Evolutionary conservation across 2,888 invertebrate species (phyloP).

Genomic region (Brachypterus glaber): DNA sequence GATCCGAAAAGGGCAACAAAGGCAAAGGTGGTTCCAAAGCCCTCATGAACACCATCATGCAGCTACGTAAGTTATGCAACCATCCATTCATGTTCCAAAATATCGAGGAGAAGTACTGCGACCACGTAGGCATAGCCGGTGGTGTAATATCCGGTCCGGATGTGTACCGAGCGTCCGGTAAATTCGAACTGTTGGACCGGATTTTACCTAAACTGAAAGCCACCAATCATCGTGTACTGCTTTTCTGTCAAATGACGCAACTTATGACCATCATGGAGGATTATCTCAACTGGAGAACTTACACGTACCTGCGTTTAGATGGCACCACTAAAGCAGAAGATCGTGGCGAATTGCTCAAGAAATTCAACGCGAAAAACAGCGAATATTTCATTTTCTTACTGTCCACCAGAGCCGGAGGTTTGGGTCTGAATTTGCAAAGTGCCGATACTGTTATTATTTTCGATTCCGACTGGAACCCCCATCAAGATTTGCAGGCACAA

Average conservation of each 20-base stretch:
- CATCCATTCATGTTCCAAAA: conserved; percentile 99
- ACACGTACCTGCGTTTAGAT: conserved; percentile 86
- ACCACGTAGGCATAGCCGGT: conserved; percentile 70
- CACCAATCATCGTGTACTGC: conserved; percentile 84
- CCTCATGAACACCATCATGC: conserved; percentile 98
- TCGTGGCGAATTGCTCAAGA: conserved; percentile 83
- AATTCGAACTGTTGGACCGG: conserved; percentile 93
- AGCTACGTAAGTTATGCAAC: conserved; percentile 95
- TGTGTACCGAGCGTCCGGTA: conserved; percentile 88
- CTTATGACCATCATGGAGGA: conserved; percentile 99
- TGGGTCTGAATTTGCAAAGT: conserved; percentile 95
- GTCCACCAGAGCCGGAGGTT: conserved; percentile 94
- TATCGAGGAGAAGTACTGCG: conserved; percentile 94
- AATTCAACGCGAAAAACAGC: conserved; percentile 81
- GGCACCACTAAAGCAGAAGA: conserved; percentile 98
- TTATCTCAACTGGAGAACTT: conserved; percentile 83
- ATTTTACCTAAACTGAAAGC: conserved; percentile 92
- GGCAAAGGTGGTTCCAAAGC: conserved; percentile 93
- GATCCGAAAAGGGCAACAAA: conserved; percentile 89
- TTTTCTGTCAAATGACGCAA: conserved; percentile 99
- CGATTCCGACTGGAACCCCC: conserved; percentile 99
- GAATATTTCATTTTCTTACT: conserved; percentile 92
- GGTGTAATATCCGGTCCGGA: conserved; percentile 79
- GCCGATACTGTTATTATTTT: conserved; percentile 99
- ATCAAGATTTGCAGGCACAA: conserved; percentile 99